Evolutionary conservation across 2,888 invertebrate genomes (phyloP), one percentile per base, ranked within the genome.

Genomic region (Drosophila melanosoma): DNA sequence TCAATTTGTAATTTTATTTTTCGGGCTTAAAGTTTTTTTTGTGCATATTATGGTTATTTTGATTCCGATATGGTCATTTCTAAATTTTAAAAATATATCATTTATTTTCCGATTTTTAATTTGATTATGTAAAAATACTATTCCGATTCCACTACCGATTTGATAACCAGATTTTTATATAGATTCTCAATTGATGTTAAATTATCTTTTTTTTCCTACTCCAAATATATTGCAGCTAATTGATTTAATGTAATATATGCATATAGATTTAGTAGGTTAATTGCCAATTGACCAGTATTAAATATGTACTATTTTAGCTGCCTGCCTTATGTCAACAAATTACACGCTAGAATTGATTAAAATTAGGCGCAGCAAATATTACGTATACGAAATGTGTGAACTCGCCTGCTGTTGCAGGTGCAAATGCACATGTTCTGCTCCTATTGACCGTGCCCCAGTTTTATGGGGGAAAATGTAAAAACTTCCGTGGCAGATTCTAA

Each of bases 401-500:
- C 29, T 20, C 8, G 15, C 7, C 29, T 60, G 73, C 15, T 54
- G 65, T 45, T 72, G 53, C 77, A 81, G 81, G 72, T 78, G 81
- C 54, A 74, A 68, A 77, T 72, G 59, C 83, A 68, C 56, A 48
- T 29, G 36, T 36, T 20, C 70, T 62, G 59, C 81, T 72, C 68
- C 58, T 62, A 42, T 58, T 76, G 65, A 67, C 77, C 72, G 81
- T 52, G 77, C 23, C 32, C 40, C 60, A 52, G 76, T 64, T 58
- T 48, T 26, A 20, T 62, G 69, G 52, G n/a, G 45, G 59, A 20
- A 60, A 64, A 57, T 49, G 62, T 40, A 74, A 69, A 82, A 87
- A 79, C 83, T 85, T 76, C 59, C 59, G 77, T 74, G 83, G 85
- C 88, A 85, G 81, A 87, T 87, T 75, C 82, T 74, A 65, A 56